Evolutionary conservation across 1,140 invertebrate genomes (phyloP), one percentile per base, ranked within the genome.

Genomic region (Zaprionus camerounensis): DNA sequence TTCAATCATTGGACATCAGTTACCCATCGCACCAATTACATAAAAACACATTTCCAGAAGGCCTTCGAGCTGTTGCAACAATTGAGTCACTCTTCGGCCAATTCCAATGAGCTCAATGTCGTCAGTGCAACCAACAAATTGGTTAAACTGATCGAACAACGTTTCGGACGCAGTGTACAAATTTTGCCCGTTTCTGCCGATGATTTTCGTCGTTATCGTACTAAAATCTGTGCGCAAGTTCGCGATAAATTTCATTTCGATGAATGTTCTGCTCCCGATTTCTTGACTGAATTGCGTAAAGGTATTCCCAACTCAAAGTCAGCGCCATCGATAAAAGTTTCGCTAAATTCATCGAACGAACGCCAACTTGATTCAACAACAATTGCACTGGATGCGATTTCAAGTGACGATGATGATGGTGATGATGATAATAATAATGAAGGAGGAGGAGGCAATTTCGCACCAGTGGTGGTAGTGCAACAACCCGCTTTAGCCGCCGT

Each of bases 1-100:
- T 95, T 97, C 93, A 95, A 95, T 56, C 96, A 97, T 90, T 94
- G 97, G 80, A 95, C 95, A 3, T 96, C 96, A 81, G 95, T 95
- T 82, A 95, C 95, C 84, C 96, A 97, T 82, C 94, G 95, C 5
- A 93, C 94, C 75, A 95, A 94, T 59, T 95, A 94, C 75, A 71
- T 95, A 20, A 94, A 92, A 34, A 81, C 76, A 2, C 92, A 93
- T 61, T 93, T 84, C 44, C 82, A 83, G 15, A 82, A 86, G 57
- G 87, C 90, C 1, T 44, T 62, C 66, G 66, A 79, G 0, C 7
- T 74, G 31, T 65, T 90, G 15, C 79, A 76, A 34, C 73, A 70
- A 74, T 51, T 73, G 63, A 80, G 44, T 20, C 73, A 70, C 22
- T 53, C 59, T 0, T 57, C 82, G 0, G 51, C n/a, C 17, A 75